Conservation (phyloP, 2,888 invertebrate species). For the Habroteleia sp. region DNA sequence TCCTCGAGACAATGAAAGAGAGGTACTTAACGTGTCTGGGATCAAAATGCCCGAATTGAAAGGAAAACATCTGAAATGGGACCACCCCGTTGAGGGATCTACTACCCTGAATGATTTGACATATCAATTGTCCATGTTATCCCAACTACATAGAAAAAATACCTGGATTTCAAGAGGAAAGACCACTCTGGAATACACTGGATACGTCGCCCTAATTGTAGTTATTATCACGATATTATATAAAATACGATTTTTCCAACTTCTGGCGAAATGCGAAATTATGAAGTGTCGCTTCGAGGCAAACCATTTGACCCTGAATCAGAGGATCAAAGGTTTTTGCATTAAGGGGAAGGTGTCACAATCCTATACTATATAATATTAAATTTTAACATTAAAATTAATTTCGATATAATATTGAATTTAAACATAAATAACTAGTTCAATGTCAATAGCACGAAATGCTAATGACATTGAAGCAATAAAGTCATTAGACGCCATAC, state of each 20-base stretch:
- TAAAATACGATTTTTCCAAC: background rate
- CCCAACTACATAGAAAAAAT: background rate
- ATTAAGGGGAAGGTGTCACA: constrained; percentile 6
- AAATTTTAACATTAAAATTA: no score
- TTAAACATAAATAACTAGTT: no score
- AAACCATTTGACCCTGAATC: constrained; percentile 9
- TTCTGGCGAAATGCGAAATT: background rate
- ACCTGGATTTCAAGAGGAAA: constrained; percentile 4
- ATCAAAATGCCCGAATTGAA: constrained; percentile 1
- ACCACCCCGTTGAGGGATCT: background rate
- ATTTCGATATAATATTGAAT: no score
- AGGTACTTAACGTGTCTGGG: constrained; percentile 1
- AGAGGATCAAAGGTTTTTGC: constrained; percentile 7
- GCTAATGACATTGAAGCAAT: no score
- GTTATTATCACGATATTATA: constrained; percentile 2
- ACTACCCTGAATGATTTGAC: background rate
- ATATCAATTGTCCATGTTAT: background rate
- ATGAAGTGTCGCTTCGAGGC: background rate
- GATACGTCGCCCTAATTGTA: background rate
- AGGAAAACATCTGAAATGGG: constrained; percentile 3
- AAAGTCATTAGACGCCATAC: no score
- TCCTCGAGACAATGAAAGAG: background rate
- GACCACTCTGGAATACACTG: background rate
- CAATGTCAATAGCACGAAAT: no score
- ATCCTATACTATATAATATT: no score